A percentile compares a stretch with the other conserved stretches of the same genome.
phyloP scores from a whole-genome alignment of 2,888 invertebrate genomes.

The Gibbula magus region DNA sequence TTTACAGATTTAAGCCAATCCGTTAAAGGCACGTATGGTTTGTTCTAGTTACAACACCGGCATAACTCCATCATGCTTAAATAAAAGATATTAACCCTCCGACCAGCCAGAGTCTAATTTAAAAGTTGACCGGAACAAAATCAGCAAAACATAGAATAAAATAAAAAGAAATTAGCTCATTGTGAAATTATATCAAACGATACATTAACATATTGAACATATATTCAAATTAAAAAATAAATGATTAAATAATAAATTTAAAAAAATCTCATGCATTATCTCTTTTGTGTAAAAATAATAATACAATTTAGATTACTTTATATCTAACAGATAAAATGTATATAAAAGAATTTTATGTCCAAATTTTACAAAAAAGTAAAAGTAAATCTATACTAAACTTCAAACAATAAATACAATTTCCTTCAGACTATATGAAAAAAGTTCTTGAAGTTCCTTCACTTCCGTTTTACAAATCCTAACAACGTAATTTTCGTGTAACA shows the following conservation, averaged over 20 bases:
- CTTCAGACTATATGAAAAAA: too few species aligned
- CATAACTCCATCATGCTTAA: constrained; percentile 44
- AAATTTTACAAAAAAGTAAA: too few species aligned
- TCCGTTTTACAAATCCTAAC: too few species aligned
- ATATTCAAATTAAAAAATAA: background rate
- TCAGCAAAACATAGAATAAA: constrained; percentile 10
- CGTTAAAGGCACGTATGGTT: background rate
- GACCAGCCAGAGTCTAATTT: constrained; percentile 69
- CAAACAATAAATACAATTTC: too few species aligned
- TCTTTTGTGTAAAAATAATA: too few species aligned
- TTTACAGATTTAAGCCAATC: too few species aligned
- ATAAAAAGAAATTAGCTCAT: background rate
- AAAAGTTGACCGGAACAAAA: constrained; percentile 19
- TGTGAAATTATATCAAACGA: background rate
- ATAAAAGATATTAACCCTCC: constrained; percentile 67
- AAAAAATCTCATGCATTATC: background rate
- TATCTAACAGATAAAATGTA: too few species aligned
- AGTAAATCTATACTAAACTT: too few species aligned
- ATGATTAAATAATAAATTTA: background rate
- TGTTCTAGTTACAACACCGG: background rate
- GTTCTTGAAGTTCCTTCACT: too few species aligned
- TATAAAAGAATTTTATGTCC: too few species aligned
- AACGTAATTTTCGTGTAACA: too few species aligned
- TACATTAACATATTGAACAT: background rate
- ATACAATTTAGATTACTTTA: too few species aligned